Base-by-base conservation (phyloP, 2,888 invertebrate species). In the Pandemis corylana region DNA sequence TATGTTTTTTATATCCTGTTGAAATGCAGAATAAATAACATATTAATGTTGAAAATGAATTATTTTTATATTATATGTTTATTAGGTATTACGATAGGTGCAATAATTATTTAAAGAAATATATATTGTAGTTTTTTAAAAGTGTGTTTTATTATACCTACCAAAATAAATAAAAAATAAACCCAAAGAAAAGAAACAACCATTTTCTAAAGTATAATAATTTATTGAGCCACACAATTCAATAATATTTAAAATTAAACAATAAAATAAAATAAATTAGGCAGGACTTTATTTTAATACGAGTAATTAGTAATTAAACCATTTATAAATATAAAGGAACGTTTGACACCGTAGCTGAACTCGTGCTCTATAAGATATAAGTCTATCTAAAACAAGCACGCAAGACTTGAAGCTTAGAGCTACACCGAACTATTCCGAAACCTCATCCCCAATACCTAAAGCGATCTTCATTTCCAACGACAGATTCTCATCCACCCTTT, bases 401-500 rank as follows among this genome's bases (percentile, higher is more conserved):
- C 44, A 10, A 46, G 46, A 46, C 46, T 46, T 46, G 12, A 46
- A 46, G 12, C 46, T 46, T 12, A 46, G 10, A 9, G 46, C 36
- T 3, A 41, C 13, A 62, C n/a, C 62, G 42, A 62, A 62, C 62
- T 62, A 62, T 9, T 36, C 42, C 41, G 7, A 53, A n/a, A 56
- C 20, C 28, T 61, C 56, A 20, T 15, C 82, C 46, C 86, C 87
- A 78, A 89, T 85, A 5, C 88, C 90, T 80, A 92, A 82, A 67
- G 90, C 91, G 66, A 92, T 75, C 78, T 93, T 92, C 94, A 94
- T 94, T 83, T 94, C 94, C 63, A 94, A 78, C 5, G 93, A 90
- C 78, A 90, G 90, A 71, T 86, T 91, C 78, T 90, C 90, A 59
- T 85, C 87, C 2, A 86, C 82, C 9, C 87, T 82, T 77, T 85